Evolutionary conservation across 2,113 vertebrate genomes (phyloP), one percentile per base, ranked within the genome.

Genomic region (Marcusenius ussheri): DNA sequence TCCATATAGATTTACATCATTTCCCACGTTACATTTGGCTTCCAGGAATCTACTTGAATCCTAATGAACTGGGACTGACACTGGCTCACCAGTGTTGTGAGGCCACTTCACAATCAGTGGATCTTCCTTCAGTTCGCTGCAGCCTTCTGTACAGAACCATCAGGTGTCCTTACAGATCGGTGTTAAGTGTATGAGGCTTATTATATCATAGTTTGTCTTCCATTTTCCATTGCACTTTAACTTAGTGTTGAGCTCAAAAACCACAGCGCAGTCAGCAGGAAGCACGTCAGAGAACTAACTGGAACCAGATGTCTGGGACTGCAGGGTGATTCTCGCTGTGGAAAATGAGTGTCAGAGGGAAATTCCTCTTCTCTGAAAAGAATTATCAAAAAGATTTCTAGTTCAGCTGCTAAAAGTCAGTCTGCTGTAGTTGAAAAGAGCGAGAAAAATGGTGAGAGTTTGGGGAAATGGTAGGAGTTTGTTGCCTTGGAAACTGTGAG

Each of bases 211-310:
- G 42, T 74, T 70, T n/a, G 17, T 91, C 83, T 89, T 91, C 42
- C 88, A 92, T 85, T 85, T 49, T 46, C 42, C 89, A 51, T 83
- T 45, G 62, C 35, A 90, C 13, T 90, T 50, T 80, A 46, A 88
- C 80, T 35, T 91, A 86, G 89, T 88, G 91, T 91, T 90, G 91
- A 89, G 92, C 90, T 91, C 66, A 88, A 87, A 91, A 92, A 90
- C 93, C 90, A 92, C 94, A 92, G 93, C 93, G 92, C 91, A 91
- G 93, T 94, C 84, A 45, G 93, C 95, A 97, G 97, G 97, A 97
- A 98, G 94, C 95, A 56, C 95, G 95, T 97, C 97, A 97, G 86
- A 94, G 95, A 91, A 93, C 95, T 96, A 95, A 96, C 94, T 95
- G 92, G 94, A 95, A 96, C 92, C 97, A 97, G 97, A 97, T 97